Evolutionary conservation across 2,888 invertebrate genomes (phyloP), one percentile per base, ranked within the genome.

Genomic region (Pilophorus perplexus): DNA sequence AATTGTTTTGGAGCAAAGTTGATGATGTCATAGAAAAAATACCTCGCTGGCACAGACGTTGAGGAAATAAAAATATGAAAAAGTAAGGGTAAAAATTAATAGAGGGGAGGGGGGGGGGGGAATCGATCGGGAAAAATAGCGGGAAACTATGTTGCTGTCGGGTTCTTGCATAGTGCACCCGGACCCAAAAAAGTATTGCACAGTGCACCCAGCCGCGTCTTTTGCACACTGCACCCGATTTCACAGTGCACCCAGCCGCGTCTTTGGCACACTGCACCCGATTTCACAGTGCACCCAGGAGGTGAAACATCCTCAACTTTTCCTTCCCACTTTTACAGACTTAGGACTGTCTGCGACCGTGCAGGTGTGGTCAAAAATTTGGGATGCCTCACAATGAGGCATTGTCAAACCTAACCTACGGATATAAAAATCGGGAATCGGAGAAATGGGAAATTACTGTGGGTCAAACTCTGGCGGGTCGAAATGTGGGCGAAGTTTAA

Each of bases 151-250:
- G n/a, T n/a, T n/a, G n/a, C n/a, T n/a, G n/a, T 33, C 12, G 46
- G 46, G 46, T 46, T 46, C 46, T 46, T 46, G 46, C 46, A 46
- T 46, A 18, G 46, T 46, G 46, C 22, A 46, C 46, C 46, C 46
- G 46, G 33, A 33, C 33, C 33, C 33, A 6, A 33, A 33, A 33
- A 33, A 33, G 33, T 33, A 33, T 33, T 33, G 33, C 33, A 33
- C 33, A 33, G 33, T 33, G 33, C 33, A 33, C 33, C 33, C 33
- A 33, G 33, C 6, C 12, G 33, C n/a, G n/a, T n/a, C n/a, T n/a
- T n/a, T n/a, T n/a, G n/a, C n/a, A n/a, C n/a, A n/a, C n/a, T n/a
- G n/a, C n/a, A 33, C 33, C 33, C 6, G 33, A 33, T 33, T 6
- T 12, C 33, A 8, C 33, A 12, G 12, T 6, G 12, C 6, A 12